A percentile compares a stretch with the other conserved stretches of the same genome.
Evolutionary conservation across 1,140 invertebrate species (phyloP).

Genomic region (Drosophila bocqueti): DNA sequence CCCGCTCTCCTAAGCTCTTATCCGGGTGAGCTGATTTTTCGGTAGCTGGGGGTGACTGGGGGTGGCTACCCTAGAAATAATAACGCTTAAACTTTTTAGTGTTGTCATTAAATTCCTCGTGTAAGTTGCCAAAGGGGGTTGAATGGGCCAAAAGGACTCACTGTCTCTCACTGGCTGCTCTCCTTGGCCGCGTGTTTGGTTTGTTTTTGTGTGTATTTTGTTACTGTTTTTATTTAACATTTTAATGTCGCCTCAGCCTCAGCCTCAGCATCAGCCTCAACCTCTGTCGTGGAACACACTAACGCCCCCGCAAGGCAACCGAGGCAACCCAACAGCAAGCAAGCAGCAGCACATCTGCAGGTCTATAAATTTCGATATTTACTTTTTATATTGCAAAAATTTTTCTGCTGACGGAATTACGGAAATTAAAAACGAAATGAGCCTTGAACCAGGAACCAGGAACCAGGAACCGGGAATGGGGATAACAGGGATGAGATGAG

Average conservation of each 20-base stretch:
- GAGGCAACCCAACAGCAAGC: not conserved
- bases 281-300: slow-evolving; percentile 28
- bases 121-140: slow-evolving; percentile 72
- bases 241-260: slow-evolving; percentile 79
- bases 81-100: slow-evolving; percentile 85
- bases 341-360: slow-evolving; percentile 66
- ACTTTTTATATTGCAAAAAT: slow-evolving; percentile 85
- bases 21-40: slow-evolving; percentile 72
- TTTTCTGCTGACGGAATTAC: slow-evolving; percentile 85
- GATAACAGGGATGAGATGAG: not conserved
- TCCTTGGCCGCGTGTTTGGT: slow-evolving; percentile 48
- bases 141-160: not conserved
- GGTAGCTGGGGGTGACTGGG: not conserved
- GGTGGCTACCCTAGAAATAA: slow-evolving; percentile 82
- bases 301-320: slow-evolving; percentile 26
- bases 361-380: slow-evolving; percentile 85
- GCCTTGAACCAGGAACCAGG: slow-evolving; percentile 57
- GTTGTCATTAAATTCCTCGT: slow-evolving; percentile 85
- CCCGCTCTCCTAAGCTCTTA: slow-evolving; percentile 64
- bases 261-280: slow-evolving; percentile 1
- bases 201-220: slow-evolving; percentile 75
- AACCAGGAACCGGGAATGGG: slow-evolving; percentile 28
- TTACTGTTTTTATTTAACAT: slow-evolving; percentile 84
- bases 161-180: slow-evolving; percentile 11
- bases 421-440: slow-evolving; percentile 85